Base-by-base conservation (phyloP, 2,113 vertebrate species). In the Myrmophylax atrothorax region DNA sequence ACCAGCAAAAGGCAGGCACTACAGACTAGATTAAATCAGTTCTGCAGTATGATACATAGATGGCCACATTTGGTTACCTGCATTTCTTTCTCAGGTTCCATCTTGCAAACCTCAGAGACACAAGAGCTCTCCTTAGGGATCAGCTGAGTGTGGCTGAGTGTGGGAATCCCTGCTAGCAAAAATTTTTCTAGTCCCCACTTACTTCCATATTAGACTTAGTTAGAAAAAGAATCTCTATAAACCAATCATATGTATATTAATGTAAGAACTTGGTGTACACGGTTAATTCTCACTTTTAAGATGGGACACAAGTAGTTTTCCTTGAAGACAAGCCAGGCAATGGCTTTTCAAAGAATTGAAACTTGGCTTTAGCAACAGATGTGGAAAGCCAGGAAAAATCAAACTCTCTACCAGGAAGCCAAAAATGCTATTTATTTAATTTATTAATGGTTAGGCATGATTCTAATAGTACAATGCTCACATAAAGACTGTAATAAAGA, bases 361-460 rank as follows among this genome's bases (percentile, higher is more conserved):
- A 89, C 84, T 91, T 96, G 94, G 94, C 93, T 73, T 94, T 68
- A 87, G 44, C 28, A 60, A 82, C 25, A 82, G 63, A 84, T 66
- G 77, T 38, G 25, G 73, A 60, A 95, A 94, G 95, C 91, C 93
- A 96, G 84, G 46, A 94, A 96, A 82, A 81, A 96, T 78, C 87
- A 73, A 14, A 94, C 92, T 79, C 84, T 76, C 84, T 79, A 87
- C 66, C 69, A 79, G 31, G 66, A 89, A 93, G 87, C 93, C 91
- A 97, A 97, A 94, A 93, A 68, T 33, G 73, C 44, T 93, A 89
- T 96, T 95, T 91, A 94, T 95, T 96, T 79, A 82, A 95, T 96
- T 91, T 89, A 92, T 95, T 89, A 96, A 95, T 85, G 38, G 53
- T 72, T 81, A 94, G 62, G 62, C 76, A 73, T 56, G 19, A 91